Evolutionary conservation across 2,113 vertebrate species (phyloP), one percentile per base, ranked within the genome.

Genomic region (Scomber japonicus): DNA sequence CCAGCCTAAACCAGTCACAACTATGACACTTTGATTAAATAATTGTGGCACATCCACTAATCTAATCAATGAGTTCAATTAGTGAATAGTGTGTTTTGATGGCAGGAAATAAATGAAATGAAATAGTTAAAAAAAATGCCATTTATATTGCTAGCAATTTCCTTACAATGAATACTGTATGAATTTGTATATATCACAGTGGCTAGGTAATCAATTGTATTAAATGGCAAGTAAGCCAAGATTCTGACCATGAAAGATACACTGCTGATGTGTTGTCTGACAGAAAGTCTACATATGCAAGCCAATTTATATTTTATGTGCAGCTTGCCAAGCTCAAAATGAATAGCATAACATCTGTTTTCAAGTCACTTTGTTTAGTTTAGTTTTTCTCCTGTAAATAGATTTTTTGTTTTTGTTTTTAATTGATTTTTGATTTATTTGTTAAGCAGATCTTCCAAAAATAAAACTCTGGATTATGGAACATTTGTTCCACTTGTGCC

Each of bases 261-360:
- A 75, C 30, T 62, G 65, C 55, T 82, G 56, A 74, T 83, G 49
- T 68, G 51, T 21, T n/a, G 31, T 83, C 71, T 75, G 75, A 86
- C 78, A 85, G 59, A 70, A 77, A 27, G 57, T 70, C 62, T 57
- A 55, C 40, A 70, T 35, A 35, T 60, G 17, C 69, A 35, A 71
- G 67, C 65, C 82, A 76, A 14, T 63, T 27, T 68, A 71, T 55
- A 70, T 71, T 74, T 67, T 15, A 82, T 78, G 82, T 88, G 83
- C 83, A 86, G 8, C 66, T 54, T 40, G 73, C 82, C 79, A 75
- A 71, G 40, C 31, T 64, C 17, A 16, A 56, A 71, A 80, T 83
- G 46, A 35, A 88, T 68, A 40, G 60, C 40, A 64, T 61, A 0
- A 53, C 51, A 73, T 82, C 21, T 78, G 31, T 86, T 77, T 90